phyloP scores from a whole-genome alignment of 2,888 invertebrate species.

The Catocala nupta region DNA sequence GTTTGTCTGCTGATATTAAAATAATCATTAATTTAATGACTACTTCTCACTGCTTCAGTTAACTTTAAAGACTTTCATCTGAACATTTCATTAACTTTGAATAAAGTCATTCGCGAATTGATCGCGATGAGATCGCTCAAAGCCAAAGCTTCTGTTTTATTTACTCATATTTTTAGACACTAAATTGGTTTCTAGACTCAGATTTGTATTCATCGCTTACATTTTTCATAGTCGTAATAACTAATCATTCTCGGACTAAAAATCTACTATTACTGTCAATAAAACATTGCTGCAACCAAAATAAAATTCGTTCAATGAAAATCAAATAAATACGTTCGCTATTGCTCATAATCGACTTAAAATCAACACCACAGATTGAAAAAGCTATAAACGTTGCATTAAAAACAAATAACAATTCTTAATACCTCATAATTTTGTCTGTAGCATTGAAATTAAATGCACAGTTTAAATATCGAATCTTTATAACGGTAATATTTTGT shows the following conservation, averaged over 20 bases:
- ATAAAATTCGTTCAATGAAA: conserved; percentile 3
- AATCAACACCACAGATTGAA: conserved; percentile 18
- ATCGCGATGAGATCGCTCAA: no score
- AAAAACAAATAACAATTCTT: conserved; percentile 17
- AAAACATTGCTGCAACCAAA: not conserved
- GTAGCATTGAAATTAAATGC: conserved; percentile 1
- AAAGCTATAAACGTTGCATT: conserved; percentile 21
- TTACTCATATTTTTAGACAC: no score
- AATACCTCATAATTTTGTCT: conserved; percentile 4
- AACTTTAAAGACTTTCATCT: not conserved
- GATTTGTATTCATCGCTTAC: not conserved
- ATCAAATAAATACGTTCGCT: not conserved
- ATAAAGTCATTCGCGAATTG: not conserved
- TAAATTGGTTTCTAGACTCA: no score
- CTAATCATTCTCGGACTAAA: not conserved
- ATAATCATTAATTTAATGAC: no score
- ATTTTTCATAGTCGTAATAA: not conserved
- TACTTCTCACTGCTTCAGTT: not conserved
- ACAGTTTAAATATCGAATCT: conserved; percentile 13
- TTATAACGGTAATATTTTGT: conserved; percentile 19
- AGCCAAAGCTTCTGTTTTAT: no score
- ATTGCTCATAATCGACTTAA: conserved; percentile 5
- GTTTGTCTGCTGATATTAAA: no score
- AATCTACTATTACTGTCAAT: not conserved
- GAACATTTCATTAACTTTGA: not conserved